Percentiles rank a stretch among this genome's conserved stretches.
These are phyloP conservation scores for Tadarida brasiliensis DNA, from an alignment of 2,797 vertebrate genomes.

Conservation along the genomic window DNA sequence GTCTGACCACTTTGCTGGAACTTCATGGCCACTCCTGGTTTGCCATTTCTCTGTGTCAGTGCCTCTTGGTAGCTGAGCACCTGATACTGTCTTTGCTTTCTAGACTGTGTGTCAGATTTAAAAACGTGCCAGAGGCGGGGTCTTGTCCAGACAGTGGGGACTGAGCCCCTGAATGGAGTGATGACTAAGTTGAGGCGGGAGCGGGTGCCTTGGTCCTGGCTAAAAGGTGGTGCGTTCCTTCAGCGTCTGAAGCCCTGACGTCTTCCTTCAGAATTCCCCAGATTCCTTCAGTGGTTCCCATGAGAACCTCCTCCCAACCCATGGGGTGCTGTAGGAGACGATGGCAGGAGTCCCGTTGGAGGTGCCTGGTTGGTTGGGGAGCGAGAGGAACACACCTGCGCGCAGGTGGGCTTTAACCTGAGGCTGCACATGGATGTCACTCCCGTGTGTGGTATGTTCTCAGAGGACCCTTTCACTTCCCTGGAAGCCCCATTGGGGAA, in stretches of 20 bases:
- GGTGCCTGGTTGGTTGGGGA: background rate
- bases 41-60: background rate
- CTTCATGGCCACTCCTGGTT: background rate
- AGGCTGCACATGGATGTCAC: background rate
- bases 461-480: background rate
- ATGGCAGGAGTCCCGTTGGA: background rate
- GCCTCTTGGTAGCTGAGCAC: background rate
- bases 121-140: rapidly evolving
- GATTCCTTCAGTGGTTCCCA: background rate
- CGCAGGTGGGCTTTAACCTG: background rate
- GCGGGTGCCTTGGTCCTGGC: background rate
- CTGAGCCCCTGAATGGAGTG: background rate
- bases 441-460: background rate
- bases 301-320: background rate
- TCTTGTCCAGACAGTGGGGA: background rate
- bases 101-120: background rate
- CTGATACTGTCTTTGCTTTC: background rate
- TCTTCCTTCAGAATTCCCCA: rapidly evolving
- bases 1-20: background rate
- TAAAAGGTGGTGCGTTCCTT: background rate
- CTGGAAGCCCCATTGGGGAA: background rate
- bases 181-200: background rate
- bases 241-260: background rate
- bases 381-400: rapidly evolving
- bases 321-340: background rate